Base-by-base conservation (phyloP, 2,888 invertebrate species). In the Mechanitis mazaeus region DNA sequence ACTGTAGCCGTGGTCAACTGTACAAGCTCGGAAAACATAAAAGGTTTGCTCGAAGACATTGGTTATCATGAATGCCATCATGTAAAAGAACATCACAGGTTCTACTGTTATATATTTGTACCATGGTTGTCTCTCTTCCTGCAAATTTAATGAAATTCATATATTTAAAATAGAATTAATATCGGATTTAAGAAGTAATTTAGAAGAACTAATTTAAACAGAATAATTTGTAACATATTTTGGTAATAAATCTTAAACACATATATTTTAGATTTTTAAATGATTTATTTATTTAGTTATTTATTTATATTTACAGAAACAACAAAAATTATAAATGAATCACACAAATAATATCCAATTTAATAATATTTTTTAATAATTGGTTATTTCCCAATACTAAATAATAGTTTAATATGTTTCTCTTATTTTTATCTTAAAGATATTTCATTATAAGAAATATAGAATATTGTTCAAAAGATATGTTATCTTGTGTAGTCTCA, bases 21-120 rank as follows among this genome's bases (percentile, higher is more conserved):
- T 88, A 71, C 96, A 96, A 0, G 96, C 93, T 84, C 94, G 94
- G 74, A 95, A 91, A 1, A 95, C 90, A 75, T 95, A 95, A 74
- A 95, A 94, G 38, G 94, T 93, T 77, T 95, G 95, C 74, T 96
- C 95, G 45, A 95, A 92, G 0, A 96, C 95, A 63, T 92, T 93
- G 3, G 96, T 96, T 58, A 93, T 91, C 95, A 95, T 95, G 73
- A 93, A 95, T 1, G 96, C 95, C 91, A 96, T 93, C 96, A 97
- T 96, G 77, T 96, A 97, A 2, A 97, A 86, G 77, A 96, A 95
- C 93, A 97, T 93, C 0, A 95, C 92, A 0, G 97, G 97, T 76
- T 97, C 97, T 33, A 97, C 95, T 0, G 96, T 94, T 59, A 95
- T 90, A 38, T 88, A 76, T 67, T 77, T 84, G 80, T 86, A 84